phyloP scores from a whole-genome alignment of 2,113 vertebrate species.

The Myiozetetes cayanensis region DNA sequence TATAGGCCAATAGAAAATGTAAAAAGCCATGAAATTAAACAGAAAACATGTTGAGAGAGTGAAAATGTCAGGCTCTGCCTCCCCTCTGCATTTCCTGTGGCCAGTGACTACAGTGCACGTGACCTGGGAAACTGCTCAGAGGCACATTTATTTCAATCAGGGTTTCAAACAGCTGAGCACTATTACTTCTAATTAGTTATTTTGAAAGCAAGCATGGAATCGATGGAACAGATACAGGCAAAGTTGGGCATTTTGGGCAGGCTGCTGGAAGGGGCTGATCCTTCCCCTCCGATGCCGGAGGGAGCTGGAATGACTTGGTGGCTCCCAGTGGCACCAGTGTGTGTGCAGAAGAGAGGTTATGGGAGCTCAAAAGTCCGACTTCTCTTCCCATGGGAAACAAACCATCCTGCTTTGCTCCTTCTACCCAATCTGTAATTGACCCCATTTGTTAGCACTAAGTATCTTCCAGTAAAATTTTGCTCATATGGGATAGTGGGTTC shows the following conservation, averaged over 20 bases:
- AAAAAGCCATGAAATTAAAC: neutral
- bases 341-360: neutral
- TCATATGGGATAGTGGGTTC: neutral
- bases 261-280: neutral
- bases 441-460: neutral
- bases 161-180: neutral
- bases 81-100: neutral
- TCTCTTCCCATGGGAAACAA: neutral
- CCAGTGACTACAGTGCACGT: neutral
- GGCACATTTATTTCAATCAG: neutral
- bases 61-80: neutral
- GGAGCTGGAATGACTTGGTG: neutral
- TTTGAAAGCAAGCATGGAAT: neutral
- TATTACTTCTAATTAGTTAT: neutral
- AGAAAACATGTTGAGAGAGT: neutral
- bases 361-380: neutral
- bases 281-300: fast-evolving
- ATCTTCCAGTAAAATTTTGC: neutral
- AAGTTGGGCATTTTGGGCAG: neutral
- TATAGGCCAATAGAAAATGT: neutral
- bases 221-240: neutral
- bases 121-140: neutral
- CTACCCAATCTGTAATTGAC: neutral
- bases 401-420: neutral
- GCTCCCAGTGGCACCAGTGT: neutral